Base-by-base conservation (phyloP, 2,797 vertebrate species). In the Ceyx erithaca region DNA sequence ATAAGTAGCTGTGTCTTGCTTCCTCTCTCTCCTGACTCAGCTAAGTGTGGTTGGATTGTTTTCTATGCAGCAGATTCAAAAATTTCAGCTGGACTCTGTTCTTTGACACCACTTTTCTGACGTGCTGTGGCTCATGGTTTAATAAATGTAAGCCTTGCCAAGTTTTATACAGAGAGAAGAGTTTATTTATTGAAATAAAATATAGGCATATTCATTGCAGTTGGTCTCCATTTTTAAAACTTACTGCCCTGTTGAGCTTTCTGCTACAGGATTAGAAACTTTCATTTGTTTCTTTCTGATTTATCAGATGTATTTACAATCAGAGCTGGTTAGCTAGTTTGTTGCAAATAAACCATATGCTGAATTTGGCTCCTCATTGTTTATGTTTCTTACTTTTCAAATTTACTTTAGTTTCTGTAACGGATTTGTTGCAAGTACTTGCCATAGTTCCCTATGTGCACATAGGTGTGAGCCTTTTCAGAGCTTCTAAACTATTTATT, bases 1-100 rank as follows among this genome's bases (percentile, higher is more conserved):
- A 99, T 94, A 99, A 99, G 97, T 99, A 98, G 94, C 81, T 79
- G 22, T 35, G 21, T 12, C 87, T 40, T 40, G 2, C 66, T 80
- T 72, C 64, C 59, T 54, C 70, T 69, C 51, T 78, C 61, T 83
- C 33, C 79, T 68, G 64, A 46, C 46, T 33, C 73, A 71, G 71
- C 83, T 70, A 30, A 91, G 40, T 54, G 82, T 1, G 3, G 31
- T 69, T 58, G 52, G 85, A 73, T 64, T 62, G 12, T 88, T 90
- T 88, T 81, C 66, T 94, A 64, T 71, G 55, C 77, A 75, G 68
- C 85, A 89, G 79, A 84, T 91, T 85, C 22, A 46, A 64, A 90
- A 90, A 64, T 85, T 45, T 85, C 85, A 26, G 68, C 68, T 71
- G 52, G 71, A 89, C 85, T 75, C 59, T 83, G 48, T 54, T 80